Conservation (phyloP, 2,797 vertebrate genomes). For the Oreortyx pictus region DNA sequence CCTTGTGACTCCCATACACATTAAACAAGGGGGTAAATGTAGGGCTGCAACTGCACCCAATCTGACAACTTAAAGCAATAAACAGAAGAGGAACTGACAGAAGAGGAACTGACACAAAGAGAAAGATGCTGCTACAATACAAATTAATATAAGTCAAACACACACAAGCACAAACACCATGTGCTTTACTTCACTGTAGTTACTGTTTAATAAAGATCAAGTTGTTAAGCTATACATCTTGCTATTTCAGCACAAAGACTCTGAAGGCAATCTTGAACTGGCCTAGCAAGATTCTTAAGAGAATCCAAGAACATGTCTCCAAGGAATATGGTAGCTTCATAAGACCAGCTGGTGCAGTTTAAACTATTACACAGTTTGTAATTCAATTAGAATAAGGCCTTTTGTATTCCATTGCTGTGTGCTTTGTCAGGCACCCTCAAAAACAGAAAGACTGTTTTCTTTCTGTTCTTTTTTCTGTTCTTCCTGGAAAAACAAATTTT, state of each 20-base stretch:
- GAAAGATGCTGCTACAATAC: background rate
- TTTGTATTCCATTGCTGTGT: constrained; percentile 44
- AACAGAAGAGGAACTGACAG: background rate
- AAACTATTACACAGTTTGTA: constrained; percentile 76
- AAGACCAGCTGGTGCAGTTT: constrained; percentile 75
- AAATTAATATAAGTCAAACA: constrained; percentile 19
- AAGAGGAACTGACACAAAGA: background rate
- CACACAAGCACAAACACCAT: background rate
- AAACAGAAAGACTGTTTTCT: background rate
- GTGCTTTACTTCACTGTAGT: background rate
- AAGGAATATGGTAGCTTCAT: constrained; percentile 74
- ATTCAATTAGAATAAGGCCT: constrained; percentile 72
- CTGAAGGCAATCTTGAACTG: constrained; percentile 40
- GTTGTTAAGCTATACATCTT: constrained; percentile 1
- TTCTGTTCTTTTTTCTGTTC: background rate
- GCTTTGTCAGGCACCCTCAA: constrained; percentile 63
- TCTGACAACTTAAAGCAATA: background rate
- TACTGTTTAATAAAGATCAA: constrained; percentile 33
- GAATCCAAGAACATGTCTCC: constrained; percentile 54
- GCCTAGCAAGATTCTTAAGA: constrained; percentile 37
- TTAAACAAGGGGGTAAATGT: background rate
- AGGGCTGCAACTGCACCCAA: background rate
- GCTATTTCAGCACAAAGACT: constrained; percentile 12
- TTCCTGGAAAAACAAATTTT: constrained; percentile 42
- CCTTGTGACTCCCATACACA: background rate